Evolutionary conservation across 2,888 invertebrate species (phyloP).

Genomic region (Limenitis camilla): DNA sequence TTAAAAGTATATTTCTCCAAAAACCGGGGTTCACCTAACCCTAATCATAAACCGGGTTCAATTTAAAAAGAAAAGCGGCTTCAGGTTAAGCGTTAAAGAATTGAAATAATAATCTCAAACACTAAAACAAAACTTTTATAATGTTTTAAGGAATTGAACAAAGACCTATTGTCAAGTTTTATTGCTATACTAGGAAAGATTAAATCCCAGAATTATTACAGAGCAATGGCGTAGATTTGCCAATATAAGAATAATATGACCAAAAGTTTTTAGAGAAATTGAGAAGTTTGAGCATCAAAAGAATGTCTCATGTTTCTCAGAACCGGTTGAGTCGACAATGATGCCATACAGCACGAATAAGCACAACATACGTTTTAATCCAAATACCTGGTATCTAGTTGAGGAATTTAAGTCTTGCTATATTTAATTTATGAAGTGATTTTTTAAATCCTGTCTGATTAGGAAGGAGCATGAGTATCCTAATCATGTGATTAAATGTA

Average conservation of each 20-base stretch:
- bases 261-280: background rate
- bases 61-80: too few species aligned
- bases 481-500: too few species aligned
- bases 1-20: too few species aligned
- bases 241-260: background rate
- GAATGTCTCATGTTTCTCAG: conserved; percentile 57
- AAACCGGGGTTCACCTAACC: too few species aligned
- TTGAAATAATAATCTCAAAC: too few species aligned
- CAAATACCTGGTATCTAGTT: conserved; percentile 35
- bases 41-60: too few species aligned
- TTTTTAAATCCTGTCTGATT: too few species aligned
- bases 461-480: too few species aligned
- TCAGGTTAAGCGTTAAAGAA: too few species aligned
- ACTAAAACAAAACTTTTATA: too few species aligned
- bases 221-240: background rate
- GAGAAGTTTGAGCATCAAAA: conserved; percentile 24
- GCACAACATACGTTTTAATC: conserved; percentile 49
- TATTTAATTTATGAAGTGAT: too few species aligned
- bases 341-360: conserved; percentile 33
- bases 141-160: too few species aligned
- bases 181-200: conserved; percentile 45
- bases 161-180: conserved; percentile 3
- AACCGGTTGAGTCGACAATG: conserved; percentile 54
- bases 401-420: background rate
- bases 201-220: background rate